Evolutionary conservation across 1,140 invertebrate species (phyloP).

Genomic region (Diabrotica undecimpunctata): DNA sequence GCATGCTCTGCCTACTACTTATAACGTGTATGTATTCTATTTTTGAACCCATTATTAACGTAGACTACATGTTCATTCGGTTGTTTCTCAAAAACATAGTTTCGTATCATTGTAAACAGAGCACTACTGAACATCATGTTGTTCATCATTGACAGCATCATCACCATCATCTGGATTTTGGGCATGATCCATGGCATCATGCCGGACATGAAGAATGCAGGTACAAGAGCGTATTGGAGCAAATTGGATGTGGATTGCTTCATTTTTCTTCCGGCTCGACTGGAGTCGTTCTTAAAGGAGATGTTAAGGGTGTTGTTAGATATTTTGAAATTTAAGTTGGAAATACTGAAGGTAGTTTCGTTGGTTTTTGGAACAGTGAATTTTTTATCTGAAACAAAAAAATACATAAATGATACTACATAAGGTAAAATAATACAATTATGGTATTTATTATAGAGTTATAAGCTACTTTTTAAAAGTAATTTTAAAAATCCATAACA

Average conservation of each 20-base stretch:
- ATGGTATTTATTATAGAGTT: too few relatives aligned
- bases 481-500: too few relatives aligned
- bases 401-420: too few relatives aligned
- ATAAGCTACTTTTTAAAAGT: too few relatives aligned
- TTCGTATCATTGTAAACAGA: constrained; percentile 37
- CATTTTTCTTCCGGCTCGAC: constrained; percentile 18
- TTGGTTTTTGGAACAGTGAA: too few relatives aligned
- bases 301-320: neutral
- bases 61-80: constrained; percentile 43
- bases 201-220: constrained; percentile 41
- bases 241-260: constrained; percentile 26
- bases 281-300: neutral
- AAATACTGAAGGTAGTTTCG: neutral
- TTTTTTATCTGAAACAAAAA: too few relatives aligned
- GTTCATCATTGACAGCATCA: constrained; percentile 41
- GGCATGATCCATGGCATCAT: constrained; percentile 44
- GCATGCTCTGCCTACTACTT: too few relatives aligned
- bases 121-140: constrained; percentile 42
- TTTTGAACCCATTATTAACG: constrained; percentile 44
- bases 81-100: constrained; percentile 42
- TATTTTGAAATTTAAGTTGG: neutral
- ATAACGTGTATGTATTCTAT: neutral
- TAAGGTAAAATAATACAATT: too few relatives aligned
- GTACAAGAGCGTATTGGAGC: constrained; percentile 37
- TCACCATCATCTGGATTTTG: constrained; percentile 41